These are phyloP conservation scores for Hyles vespertilio DNA, from an alignment of 1,140 invertebrate genomes.

Conservation along the genomic window DNA sequence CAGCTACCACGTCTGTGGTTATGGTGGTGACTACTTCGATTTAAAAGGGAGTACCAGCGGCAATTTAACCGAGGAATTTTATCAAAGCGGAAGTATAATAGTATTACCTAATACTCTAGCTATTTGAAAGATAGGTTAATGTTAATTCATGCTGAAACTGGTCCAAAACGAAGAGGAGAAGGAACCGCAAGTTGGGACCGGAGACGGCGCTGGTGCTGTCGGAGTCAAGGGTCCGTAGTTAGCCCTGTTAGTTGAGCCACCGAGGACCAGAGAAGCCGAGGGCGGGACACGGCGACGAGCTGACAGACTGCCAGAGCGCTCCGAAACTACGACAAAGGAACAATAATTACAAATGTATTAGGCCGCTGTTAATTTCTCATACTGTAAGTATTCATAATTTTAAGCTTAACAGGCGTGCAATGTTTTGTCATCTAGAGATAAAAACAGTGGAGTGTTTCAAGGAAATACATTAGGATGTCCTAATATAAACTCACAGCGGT, in stretches of 20 bases:
- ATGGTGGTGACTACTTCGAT: not conserved
- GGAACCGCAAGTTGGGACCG: conserved; percentile 18
- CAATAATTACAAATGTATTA: not conserved
- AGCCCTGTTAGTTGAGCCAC: conserved; percentile 3
- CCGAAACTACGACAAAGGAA: conserved; percentile 21
- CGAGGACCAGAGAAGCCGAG: conserved; percentile 24
- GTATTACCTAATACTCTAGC: not conserved
- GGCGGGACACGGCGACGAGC: conserved; percentile 37
- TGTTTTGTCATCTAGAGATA: too few species aligned
- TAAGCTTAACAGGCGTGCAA: too few species aligned
- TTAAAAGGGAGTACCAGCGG: conserved; percentile 1
- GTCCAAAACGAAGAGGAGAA: conserved; percentile 39
- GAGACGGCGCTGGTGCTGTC: conserved; percentile 32
- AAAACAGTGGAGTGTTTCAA: too few species aligned
- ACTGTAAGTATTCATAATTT: too few species aligned
- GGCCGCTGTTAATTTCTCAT: too few species aligned
- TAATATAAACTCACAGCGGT: too few species aligned
- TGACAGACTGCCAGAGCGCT: conserved; percentile 27
- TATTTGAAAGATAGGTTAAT: not conserved
- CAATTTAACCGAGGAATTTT: not conserved
- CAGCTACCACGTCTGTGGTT: conserved; percentile 7
- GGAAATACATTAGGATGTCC: too few species aligned
- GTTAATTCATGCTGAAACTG: conserved; percentile 46
- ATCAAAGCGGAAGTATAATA: not conserved
- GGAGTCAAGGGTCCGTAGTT: conserved; percentile 13